Base-by-base conservation (phyloP, 1,140 invertebrate genomes). In the Neomicropteryx cornuta region DNA sequence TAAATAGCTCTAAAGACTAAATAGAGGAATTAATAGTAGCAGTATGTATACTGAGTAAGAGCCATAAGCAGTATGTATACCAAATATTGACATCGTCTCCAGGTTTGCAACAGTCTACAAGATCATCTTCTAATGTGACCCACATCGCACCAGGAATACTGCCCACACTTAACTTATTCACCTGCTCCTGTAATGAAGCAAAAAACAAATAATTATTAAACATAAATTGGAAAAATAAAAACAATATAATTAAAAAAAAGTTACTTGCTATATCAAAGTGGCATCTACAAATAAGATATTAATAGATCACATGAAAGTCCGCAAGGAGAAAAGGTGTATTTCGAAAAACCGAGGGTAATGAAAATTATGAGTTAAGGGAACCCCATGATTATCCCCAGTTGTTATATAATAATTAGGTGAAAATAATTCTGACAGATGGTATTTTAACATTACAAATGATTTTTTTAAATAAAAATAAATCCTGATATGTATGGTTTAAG, bases 11-110 rank as follows among this genome's bases (percentile, higher is more conserved):
- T n/a, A n/a, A n/a, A n/a, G n/a, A n/a, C n/a, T n/a, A n/a, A n/a
- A n/a, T n/a, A n/a, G n/a, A n/a, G n/a, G n/a, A n/a, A n/a, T n/a
- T n/a, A n/a, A n/a, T n/a, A n/a, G n/a, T n/a, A n/a, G n/a, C n/a
- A n/a, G n/a, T 22, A 27, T 5, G n/a, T n/a, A n/a, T n/a, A n/a
- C n/a, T n/a, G n/a, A n/a, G n/a, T n/a, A n/a, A n/a, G n/a, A n/a
- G n/a, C n/a, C n/a, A n/a, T n/a, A n/a, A n/a, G n/a, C n/a, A n/a
- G 32, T 23, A 31, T 22, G 52, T 56, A 55, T 64, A 91, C 87
- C 79, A 83, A 29, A 93, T 74, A 46, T 76, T 74, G 10, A 94
- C 74, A 73, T 88, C 81, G 72, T 93, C 87, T 8, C 90, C 89
- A 41, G 89, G 86, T 60, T 88, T 87, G 58, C 87, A 91, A 35